These are phyloP conservation scores for Vesta saturnalis DNA, from an alignment of 2,888 invertebrate species.

Conservation along the genomic window DNA sequence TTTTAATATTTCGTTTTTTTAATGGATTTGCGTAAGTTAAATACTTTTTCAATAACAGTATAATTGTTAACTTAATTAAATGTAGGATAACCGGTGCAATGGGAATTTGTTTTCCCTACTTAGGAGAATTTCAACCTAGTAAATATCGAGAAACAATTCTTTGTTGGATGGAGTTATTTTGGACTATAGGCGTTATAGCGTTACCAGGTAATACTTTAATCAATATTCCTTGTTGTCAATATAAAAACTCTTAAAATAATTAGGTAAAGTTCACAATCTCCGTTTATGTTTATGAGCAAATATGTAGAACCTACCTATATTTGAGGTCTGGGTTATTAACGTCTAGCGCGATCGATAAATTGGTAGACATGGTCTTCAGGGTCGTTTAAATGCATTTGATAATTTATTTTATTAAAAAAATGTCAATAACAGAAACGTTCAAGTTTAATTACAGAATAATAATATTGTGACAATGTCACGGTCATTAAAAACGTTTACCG, in stretches of 20 bases:
- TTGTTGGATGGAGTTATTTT: conserved; percentile 88
- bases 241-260: conserved; percentile 11
- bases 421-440: neutral
- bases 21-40: conserved; percentile 83
- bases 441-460: neutral
- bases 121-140: conserved; percentile 84
- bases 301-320: conserved; percentile 15
- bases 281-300: conserved; percentile 12
- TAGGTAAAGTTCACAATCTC: conserved; percentile 21
- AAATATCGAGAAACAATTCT: conserved; percentile 82
- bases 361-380: neutral
- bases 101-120: conserved; percentile 84
- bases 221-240: neutral
- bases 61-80: no score
- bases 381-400: conserved; percentile 10
- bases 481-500: neutral
- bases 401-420: no score
- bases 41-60: neutral
- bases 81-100: conserved; percentile 81
- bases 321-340: conserved; percentile 29
- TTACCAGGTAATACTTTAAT: conserved; percentile 68
- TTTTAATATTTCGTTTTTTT: conserved; percentile 77
- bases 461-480: neutral
- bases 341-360: conserved; percentile 16
- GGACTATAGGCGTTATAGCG: conserved; percentile 81